These are phyloP conservation scores for Isaurus tuberculatus DNA, from an alignment of 92 coral and sea anemone species.

Conservation along the genomic window DNA sequence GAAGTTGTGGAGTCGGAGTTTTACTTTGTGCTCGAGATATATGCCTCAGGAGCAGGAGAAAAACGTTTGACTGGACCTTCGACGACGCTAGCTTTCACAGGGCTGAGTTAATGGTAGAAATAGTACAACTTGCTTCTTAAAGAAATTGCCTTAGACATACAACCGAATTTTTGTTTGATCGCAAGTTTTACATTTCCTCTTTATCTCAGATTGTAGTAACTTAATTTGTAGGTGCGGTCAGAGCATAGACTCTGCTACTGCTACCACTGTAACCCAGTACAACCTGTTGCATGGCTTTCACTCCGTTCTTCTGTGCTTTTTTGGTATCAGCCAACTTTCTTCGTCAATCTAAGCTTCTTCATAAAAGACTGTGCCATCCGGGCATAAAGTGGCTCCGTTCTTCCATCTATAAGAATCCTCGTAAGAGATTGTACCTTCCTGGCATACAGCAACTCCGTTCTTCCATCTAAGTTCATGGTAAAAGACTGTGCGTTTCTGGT, in stretches of 20 bases:
- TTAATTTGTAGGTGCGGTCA: no score
- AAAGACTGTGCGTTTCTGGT: background rate
- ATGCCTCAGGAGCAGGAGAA: conserved; percentile 21
- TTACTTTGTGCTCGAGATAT: conserved; percentile 27
- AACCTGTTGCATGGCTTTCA: background rate
- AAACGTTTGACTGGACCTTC: conserved; percentile 1
- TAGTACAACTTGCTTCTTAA: background rate
- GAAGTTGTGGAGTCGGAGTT: conserved; percentile 58
- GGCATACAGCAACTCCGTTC: background rate
- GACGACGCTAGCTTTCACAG: conserved; percentile 38
- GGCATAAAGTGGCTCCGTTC: background rate
- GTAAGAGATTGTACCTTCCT: background rate
- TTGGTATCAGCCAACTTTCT: background rate
- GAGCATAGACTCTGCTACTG: no score
- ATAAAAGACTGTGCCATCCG: background rate
- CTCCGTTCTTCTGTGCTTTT: background rate
- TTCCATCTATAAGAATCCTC: background rate
- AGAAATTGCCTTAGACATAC: no score
- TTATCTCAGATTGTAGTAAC: no score
- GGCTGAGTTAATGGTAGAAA: conserved; percentile 49
- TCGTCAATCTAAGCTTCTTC: background rate
- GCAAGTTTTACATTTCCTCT: no score
- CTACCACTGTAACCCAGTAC: no score
- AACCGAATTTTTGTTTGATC: no score
- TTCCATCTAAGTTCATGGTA: background rate